Evolutionary conservation across 2,113 vertebrate species (phyloP).

Genomic region (Crypturellus undulatus): DNA sequence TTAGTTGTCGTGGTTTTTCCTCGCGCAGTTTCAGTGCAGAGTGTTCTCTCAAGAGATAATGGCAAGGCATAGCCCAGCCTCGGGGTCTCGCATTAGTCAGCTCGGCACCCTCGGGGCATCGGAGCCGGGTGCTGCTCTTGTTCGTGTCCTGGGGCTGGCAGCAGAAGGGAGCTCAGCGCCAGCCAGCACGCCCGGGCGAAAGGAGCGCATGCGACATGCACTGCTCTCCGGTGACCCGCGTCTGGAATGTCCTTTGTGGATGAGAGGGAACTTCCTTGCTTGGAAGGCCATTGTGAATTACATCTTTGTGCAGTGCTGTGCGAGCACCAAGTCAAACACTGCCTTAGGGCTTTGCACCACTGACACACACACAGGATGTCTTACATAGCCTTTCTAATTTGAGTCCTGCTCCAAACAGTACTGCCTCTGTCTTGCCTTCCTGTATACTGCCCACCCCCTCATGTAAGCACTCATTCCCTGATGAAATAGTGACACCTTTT

Average conservation of each 20-base stretch:
- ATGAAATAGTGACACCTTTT: background rate
- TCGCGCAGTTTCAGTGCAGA: background rate
- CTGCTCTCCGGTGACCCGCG: fast-evolving
- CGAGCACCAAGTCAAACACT: background rate
- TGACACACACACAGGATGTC: fast-evolving
- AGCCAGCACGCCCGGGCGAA: fast-evolving
- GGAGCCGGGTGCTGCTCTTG: background rate
- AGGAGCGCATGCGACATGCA: fast-evolving
- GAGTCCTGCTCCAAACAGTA: background rate
- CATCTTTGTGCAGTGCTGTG: background rate
- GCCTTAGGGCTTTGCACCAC: background rate
- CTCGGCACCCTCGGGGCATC: background rate
- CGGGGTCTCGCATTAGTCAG: background rate
- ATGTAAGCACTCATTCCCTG: background rate
- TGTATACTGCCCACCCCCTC: background rate
- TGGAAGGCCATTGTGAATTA: background rate
- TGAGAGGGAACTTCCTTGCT: background rate
- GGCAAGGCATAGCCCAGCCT: background rate
- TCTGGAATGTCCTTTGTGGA: background rate
- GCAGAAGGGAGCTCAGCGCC: fast-evolving
- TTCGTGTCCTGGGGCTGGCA: background rate
- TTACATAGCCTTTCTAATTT: background rate
- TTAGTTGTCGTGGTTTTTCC: background rate
- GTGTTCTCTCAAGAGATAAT: background rate
- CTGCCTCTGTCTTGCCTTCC: background rate